Base-by-base conservation (phyloP, 1,140 invertebrate genomes). In the Amyelois transitella region DNA sequence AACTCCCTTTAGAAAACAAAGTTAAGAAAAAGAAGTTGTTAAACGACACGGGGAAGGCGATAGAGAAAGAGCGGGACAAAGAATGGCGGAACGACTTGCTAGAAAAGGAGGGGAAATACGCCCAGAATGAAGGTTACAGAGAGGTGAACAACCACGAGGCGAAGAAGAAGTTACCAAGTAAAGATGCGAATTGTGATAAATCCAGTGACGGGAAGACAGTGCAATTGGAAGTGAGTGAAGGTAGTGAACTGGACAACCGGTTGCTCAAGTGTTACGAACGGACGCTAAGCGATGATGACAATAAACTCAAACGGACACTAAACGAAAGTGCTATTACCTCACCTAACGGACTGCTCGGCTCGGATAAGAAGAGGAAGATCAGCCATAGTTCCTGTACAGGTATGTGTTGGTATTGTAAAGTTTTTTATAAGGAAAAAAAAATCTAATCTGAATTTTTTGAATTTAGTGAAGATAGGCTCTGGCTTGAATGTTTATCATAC, bases 281-380 rank as follows among this genome's bases (percentile, higher is more conserved):
- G 74, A 85, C 86, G 69, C 69, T 86, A 18, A 79, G 73, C 72
- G 83, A 64, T 18, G 84, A 80, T 6, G 72, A 77, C 25, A 83
- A 75, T 52, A 85, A 85, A 52, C 59, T 85, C 47, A 86, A 83
- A 80, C 58, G 80, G 71, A 77, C 83, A 69, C 69, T 79, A 20
- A 67, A 75, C 18, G 82, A 83, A 51, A 80, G 74, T 75, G 75
- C 81, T 44, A 75, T 79, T 53, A 76, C 79, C 60, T 80, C 77
- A 54, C 75, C 85, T 43, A 90, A 90, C 50, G 89, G 89, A 57
- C 70, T 90, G 21, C 76, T 89, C 48, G 63, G 78, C 51, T 82
- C 82, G 0, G 90, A 91, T 59, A 91, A 90, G 73, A 90, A 90
- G 68, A 75, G 90, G 62, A 88, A 91, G 48, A 77, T 88, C 51